Evolutionary conservation across 2,797 vertebrate genomes (phyloP).

Genomic region (Spondyliosoma cantharus): DNA sequence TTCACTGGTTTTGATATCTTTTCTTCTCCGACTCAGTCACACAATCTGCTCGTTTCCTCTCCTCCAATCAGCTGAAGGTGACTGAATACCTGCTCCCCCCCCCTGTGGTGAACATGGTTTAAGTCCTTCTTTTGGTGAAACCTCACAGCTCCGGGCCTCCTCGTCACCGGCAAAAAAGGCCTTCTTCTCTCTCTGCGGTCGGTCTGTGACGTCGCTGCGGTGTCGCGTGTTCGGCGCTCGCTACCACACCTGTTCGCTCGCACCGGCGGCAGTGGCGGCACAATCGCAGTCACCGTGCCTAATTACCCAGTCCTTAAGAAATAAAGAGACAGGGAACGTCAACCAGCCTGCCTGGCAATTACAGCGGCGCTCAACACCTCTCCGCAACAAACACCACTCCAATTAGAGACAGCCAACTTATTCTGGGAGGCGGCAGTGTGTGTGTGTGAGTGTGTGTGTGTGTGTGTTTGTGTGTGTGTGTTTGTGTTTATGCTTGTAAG

Average conservation of each 20-base stretch:
- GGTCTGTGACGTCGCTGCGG: conserved; percentile 60
- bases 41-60: conserved; percentile 60
- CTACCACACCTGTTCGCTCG: conserved; percentile 75
- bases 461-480: conserved; percentile 44
- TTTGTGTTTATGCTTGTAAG: conserved; percentile 51
- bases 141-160: conserved; percentile 28
- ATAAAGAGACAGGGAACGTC: conserved; percentile 81
- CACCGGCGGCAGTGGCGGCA: conserved; percentile 37
- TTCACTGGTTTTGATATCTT: conserved; percentile 52
- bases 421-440: conserved; percentile 63
- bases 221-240: conserved; percentile 32
- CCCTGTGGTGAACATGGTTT: conserved; percentile 30
- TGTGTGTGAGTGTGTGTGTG: conserved; percentile 46
- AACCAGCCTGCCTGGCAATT: conserved; percentile 82
- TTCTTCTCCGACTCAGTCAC: conserved; percentile 35
- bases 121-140: conserved; percentile 47
- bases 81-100: conserved; percentile 37
- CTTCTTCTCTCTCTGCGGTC: conserved; percentile 53
- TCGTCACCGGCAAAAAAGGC: conserved; percentile 40
- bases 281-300: conserved; percentile 75
- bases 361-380: conserved; percentile 80
- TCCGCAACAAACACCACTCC: conserved; percentile 80
- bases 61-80: conserved; percentile 44
- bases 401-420: conserved; percentile 79
- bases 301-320: conserved; percentile 84